phyloP scores from a whole-genome alignment of 2,888 invertebrate species.

The Drosophila nigritarsus region DNA sequence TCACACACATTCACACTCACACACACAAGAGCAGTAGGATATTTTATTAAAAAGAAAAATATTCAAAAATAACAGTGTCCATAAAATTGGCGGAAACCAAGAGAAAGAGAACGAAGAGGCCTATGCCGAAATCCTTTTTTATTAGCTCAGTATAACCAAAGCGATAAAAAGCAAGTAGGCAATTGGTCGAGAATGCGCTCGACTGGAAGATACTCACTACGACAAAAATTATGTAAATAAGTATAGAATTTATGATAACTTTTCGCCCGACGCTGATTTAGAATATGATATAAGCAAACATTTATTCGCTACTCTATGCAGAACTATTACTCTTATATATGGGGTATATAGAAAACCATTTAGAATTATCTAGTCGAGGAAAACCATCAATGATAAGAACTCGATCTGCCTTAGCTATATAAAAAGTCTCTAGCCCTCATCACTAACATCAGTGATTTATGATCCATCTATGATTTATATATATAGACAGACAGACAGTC shows the following conservation, averaged over 20 bases:
- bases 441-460: not conserved
- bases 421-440: not conserved
- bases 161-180: slow-evolving; percentile 34
- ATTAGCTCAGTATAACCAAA: slow-evolving; percentile 60
- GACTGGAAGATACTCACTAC: not conserved
- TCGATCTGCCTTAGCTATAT: not conserved
- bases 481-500: not conserved
- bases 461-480: not conserved
- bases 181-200: not conserved
- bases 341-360: not conserved
- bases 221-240: not conserved
- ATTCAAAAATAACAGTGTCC: slow-evolving; percentile 62
- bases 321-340: not conserved
- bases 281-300: not conserved
- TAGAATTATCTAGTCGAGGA: not conserved
- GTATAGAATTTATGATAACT: not conserved
- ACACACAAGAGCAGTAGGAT: slow-evolving; percentile 9
- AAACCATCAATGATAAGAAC: not conserved
- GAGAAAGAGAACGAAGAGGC: slow-evolving; percentile 24
- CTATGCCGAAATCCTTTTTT: slow-evolving; percentile 71
- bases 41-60: slow-evolving; percentile 42
- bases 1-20: slow-evolving; percentile 9
- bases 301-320: not conserved
- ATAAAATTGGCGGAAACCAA: slow-evolving; percentile 73
- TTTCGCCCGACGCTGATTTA: not conserved